Conservation (phyloP, 2,797 vertebrate species). For the Naso thynnoides region DNA sequence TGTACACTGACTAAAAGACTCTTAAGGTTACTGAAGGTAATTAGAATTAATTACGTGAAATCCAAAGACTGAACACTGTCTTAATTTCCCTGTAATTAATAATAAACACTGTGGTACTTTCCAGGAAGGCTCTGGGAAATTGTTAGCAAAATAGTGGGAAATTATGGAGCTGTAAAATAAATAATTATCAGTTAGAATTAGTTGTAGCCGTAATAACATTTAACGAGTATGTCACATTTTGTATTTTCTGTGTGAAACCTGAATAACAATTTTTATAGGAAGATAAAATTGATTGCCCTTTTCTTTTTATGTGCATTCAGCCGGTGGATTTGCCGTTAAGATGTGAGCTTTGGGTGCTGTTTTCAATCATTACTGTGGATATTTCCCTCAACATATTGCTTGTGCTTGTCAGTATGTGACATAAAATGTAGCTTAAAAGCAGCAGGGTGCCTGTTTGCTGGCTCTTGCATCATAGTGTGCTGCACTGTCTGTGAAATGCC, state of each 20-base stretch:
- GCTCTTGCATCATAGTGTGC: background rate
- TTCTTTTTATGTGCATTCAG: background rate
- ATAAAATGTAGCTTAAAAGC: slow-evolving; percentile 11
- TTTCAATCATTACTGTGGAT: background rate
- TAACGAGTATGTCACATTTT: background rate
- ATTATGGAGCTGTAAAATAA: background rate
- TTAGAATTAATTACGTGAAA: slow-evolving; percentile 6
- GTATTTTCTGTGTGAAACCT: background rate
- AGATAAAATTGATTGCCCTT: background rate
- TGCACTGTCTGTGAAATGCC: slow-evolving; percentile 1
- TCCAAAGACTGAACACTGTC: background rate
- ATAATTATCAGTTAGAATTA: background rate
- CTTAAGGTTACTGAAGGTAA: background rate
- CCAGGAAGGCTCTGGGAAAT: background rate
- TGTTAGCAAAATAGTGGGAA: background rate
- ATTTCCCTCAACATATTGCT: background rate
- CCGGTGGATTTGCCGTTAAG: background rate
- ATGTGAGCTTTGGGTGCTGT: background rate
- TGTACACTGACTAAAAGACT: background rate
- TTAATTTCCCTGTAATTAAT: background rate
- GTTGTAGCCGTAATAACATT: background rate
- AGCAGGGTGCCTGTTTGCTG: slow-evolving; percentile 21
- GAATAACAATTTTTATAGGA: background rate
- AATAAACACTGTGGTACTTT: background rate
- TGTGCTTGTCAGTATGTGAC: slow-evolving; percentile 7